Conservation (phyloP, 2,797 vertebrate species). For the Xiphophorus birchmanni region DNA sequence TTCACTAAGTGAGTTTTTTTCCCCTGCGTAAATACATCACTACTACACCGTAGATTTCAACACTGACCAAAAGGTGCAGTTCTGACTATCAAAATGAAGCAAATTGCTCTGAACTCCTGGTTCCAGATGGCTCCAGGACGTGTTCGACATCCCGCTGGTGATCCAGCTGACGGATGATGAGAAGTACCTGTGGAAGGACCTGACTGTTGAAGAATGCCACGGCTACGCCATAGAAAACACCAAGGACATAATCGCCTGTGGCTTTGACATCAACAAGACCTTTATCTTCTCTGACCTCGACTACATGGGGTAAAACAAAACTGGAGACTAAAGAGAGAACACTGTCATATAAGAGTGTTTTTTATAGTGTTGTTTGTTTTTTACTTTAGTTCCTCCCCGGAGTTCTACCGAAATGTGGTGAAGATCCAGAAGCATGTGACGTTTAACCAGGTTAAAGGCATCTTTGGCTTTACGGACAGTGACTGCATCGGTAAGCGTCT, state of each 20-base stretch:
- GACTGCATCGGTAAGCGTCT: constrained; percentile 91
- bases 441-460: constrained; percentile 98
- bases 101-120: not conserved
- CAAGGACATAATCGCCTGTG: constrained; percentile 96
- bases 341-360: no score
- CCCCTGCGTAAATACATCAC: not conserved
- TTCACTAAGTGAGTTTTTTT: constrained; percentile 92
- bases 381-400: constrained; percentile 80
- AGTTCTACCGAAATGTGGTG: constrained; percentile 95
- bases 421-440: constrained; percentile 97
- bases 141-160: constrained; percentile 93
- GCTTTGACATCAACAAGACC: constrained; percentile 95
- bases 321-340: not conserved
- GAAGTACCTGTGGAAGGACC: constrained; percentile 98
- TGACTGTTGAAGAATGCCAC: constrained; percentile 88
- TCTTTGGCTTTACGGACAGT: constrained; percentile 97
- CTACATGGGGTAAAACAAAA: constrained; percentile 90
- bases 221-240: constrained; percentile 90
- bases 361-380: not conserved
- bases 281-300: constrained; percentile 98
- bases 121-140: constrained; percentile 95
- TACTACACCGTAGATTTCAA: no score
- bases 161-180: constrained; percentile 98
- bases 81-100: not conserved
- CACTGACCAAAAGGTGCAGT: not conserved